Conservation (phyloP, 2,888 invertebrate genomes). For the Cinara cedri region DNA sequence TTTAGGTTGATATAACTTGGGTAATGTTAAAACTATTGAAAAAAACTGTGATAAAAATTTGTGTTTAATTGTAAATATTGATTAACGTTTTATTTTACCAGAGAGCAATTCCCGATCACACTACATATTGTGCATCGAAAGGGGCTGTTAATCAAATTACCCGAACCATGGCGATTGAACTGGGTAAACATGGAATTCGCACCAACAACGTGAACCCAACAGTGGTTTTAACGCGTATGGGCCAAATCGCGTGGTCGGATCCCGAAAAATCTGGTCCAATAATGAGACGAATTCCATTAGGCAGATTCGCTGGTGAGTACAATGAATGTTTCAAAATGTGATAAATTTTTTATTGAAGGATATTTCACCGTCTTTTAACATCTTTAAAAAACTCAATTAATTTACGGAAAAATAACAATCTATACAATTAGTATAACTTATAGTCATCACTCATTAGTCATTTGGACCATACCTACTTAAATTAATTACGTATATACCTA, state of each 20-base stretch:
- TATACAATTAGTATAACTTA: no score
- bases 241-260: conserved; percentile 81
- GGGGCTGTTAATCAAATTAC: conserved; percentile 87
- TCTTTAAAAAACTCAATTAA: no score
- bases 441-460: no score
- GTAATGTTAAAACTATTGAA: neutral
- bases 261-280: conserved; percentile 75
- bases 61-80: neutral
- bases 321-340: no score
- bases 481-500: no score
- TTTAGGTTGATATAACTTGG: no score
- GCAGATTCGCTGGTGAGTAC: conserved; percentile 73
- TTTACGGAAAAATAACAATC: no score
- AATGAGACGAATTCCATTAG: conserved; percentile 81
- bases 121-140: conserved; percentile 84
- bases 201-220: conserved; percentile 94
- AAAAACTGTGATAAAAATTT: neutral
- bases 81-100: conserved; percentile 61
- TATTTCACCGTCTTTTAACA: no score
- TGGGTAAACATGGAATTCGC: conserved; percentile 82
- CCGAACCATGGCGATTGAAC: conserved; percentile 82
- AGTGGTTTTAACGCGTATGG: conserved; percentile 90
- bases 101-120: conserved; percentile 76
- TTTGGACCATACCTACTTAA: no score
- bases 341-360: no score